These are phyloP conservation scores for Crocuta crocuta DNA, from an alignment of 2,113 vertebrate species.

Conservation along the genomic window DNA sequence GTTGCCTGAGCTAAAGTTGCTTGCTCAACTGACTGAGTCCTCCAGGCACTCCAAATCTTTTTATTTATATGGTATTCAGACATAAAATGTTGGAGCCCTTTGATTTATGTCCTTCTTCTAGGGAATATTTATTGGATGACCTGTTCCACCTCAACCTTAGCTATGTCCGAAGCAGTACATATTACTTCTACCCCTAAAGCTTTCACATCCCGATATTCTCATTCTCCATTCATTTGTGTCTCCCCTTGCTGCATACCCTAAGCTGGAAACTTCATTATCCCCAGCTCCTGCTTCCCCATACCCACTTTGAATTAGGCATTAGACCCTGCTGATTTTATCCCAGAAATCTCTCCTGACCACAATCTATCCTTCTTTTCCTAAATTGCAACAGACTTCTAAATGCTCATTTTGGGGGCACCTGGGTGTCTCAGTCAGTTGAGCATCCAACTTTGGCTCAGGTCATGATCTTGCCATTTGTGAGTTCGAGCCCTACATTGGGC, in stretches of 20 bases:
- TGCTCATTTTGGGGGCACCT: neutral
- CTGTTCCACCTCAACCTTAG: neutral
- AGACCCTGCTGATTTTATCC: neutral
- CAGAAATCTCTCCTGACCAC: neutral
- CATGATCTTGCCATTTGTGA: too few species aligned
- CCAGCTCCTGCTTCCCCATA: neutral
- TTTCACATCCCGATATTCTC: neutral
- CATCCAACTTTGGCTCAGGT: too few species aligned
- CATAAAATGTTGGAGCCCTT: neutral
- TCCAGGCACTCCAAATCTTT: neutral
- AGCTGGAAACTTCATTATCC: neutral
- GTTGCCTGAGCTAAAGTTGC: too few species aligned
- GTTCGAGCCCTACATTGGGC: too few species aligned
- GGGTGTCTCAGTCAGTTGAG: too few species aligned
- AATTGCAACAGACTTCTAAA: neutral
- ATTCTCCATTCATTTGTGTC: neutral
- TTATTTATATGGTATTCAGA: neutral
- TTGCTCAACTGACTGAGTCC: too few species aligned
- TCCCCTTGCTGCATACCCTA: neutral
- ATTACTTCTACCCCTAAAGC: neutral
- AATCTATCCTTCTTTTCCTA: neutral
- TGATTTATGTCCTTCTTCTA: neutral
- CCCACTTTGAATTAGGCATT: rapidly evolving
- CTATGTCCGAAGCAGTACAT: neutral
- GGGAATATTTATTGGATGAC: too few species aligned